These are phyloP conservation scores for Oeneis ivallda DNA, from an alignment of 2,888 invertebrate species.

Conservation along the genomic window DNA sequence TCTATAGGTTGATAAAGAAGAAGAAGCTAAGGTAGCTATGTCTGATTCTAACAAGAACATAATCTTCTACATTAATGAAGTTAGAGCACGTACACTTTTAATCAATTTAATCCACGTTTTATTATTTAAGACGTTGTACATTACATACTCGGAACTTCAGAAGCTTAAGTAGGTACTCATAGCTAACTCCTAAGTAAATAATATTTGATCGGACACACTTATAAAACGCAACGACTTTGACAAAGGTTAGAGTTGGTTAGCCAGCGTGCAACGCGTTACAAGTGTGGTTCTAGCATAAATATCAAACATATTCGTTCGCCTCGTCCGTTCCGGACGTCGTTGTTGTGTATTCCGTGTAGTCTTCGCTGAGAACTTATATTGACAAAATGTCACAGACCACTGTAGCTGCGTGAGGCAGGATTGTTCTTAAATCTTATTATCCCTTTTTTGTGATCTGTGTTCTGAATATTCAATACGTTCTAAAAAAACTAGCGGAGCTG, in stretches of 20 bases:
- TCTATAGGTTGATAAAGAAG: no score
- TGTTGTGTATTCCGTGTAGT: constrained; percentile 18
- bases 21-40: no score
- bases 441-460: neutral
- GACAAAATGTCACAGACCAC: constrained; percentile 14
- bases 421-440: neutral
- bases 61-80: neutral
- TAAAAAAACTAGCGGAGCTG: no score
- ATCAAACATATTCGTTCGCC: constrained; percentile 12
- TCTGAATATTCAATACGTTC: neutral
- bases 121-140: constrained; percentile 13
- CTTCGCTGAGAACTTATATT: constrained; percentile 28
- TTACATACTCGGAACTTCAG: neutral
- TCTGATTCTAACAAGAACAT: neutral
- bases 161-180: neutral
- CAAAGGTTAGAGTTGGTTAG: neutral
- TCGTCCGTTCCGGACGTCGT: constrained; percentile 13
- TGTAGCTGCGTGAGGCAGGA: neutral
- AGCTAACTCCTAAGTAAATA: neutral
- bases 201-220: neutral
- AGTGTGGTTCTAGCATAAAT: constrained; percentile 1
- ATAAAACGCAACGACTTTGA: neutral
- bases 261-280: neutral
- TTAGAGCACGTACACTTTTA: constrained; percentile 21
- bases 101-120: constrained; percentile 14